phyloP scores from a whole-genome alignment of 2,113 vertebrate species.

The Myrmophylax atrothorax region DNA sequence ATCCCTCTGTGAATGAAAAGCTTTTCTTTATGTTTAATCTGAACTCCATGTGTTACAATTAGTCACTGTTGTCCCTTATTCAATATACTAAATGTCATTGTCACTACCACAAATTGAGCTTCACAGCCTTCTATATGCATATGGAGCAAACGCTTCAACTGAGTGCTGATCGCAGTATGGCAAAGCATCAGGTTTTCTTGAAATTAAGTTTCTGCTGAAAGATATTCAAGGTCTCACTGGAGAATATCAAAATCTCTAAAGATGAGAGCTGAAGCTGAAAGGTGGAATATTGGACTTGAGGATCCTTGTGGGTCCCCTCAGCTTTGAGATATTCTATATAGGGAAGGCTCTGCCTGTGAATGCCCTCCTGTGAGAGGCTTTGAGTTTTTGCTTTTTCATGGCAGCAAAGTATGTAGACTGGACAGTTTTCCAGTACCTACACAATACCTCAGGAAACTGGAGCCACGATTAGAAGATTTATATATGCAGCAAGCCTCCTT shows the following conservation, averaged over 20 bases:
- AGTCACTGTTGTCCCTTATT: not conserved
- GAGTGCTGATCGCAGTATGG: not conserved
- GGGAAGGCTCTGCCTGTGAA: not conserved
- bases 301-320: not conserved
- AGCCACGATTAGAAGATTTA: not conserved
- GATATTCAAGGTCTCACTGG: not conserved
- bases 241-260: not conserved
- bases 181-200: not conserved
- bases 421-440: not conserved
- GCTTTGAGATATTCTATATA: not conserved
- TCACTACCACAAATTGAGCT: not conserved
- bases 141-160: not conserved
- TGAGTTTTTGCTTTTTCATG: not conserved
- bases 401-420: not conserved
- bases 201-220: not conserved
- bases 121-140: not conserved
- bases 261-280: not conserved
- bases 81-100: not conserved
- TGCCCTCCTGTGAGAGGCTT: rapidly evolving
- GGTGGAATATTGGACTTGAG: rapidly evolving
- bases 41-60: not conserved
- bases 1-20: not conserved
- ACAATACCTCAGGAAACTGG: not conserved
- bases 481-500: not conserved
- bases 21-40: not conserved